Percentiles rank a stretch among this genome's conserved stretches.
Conservation (phyloP, 2,113 vertebrate genomes). For the Pardalotus punctatus region DNA sequence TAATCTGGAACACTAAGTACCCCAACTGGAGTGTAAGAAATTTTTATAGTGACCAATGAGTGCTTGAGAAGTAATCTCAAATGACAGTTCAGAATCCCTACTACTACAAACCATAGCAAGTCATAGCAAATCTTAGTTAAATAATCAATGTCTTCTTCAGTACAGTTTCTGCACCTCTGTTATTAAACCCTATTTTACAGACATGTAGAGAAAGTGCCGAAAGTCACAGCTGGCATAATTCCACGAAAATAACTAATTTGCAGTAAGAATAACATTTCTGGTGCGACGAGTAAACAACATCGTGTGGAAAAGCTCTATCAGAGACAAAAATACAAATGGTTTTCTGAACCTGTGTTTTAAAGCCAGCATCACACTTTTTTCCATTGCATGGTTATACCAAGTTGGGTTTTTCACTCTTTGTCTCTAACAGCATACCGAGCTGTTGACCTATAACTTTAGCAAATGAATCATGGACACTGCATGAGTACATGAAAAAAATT, state of each 20-base stretch:
- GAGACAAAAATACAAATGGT: not conserved
- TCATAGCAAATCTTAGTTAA: not conserved
- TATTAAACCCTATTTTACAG: not conserved
- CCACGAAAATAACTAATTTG: not conserved
- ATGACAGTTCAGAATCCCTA: not conserved
- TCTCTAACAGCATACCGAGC: not conserved
- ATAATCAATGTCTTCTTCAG: not conserved
- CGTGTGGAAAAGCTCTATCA: not conserved
- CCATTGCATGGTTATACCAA: not conserved
- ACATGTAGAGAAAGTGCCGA: not conserved
- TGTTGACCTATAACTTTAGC: not conserved
- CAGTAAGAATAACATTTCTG: not conserved
- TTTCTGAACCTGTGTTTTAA: not conserved
- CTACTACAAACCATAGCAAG: not conserved
- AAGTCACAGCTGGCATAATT: not conserved
- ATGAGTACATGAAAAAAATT: not conserved
- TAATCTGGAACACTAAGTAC: not conserved
- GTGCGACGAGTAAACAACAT: not conserved
- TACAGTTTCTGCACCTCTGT: not conserved
- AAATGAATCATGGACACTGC: not conserved
- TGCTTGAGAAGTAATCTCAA: not conserved
- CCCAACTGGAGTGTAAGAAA: not conserved
- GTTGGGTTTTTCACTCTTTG: not conserved
- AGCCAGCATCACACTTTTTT: not conserved
- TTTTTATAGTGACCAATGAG: not conserved